phyloP scores from a whole-genome alignment of 2,113 vertebrate genomes.

The Gasterosteus aculeatus region DNA sequence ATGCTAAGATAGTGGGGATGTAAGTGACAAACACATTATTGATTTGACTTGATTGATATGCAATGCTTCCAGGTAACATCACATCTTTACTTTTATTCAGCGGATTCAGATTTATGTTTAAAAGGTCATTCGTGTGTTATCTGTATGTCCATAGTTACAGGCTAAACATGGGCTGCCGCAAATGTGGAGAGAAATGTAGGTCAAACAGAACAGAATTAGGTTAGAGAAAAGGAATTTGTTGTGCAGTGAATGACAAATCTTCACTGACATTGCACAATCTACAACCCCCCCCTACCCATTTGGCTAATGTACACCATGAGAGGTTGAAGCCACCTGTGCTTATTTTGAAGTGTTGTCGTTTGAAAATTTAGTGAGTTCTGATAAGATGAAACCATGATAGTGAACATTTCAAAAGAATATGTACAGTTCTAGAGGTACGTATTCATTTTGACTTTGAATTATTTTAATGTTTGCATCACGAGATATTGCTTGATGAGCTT shows the following conservation, averaged over 20 bases:
- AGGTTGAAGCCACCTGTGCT: too few relatives aligned
- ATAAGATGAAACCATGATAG: not conserved
- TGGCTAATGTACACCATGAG: too few relatives aligned
- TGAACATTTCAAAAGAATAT: not conserved
- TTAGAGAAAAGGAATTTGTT: not conserved
- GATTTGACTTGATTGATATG: too few relatives aligned
- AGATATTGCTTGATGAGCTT: not conserved
- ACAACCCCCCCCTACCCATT: too few relatives aligned
- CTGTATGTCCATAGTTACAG: not conserved
- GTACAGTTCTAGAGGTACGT: not conserved
- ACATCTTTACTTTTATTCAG: not conserved
- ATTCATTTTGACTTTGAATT: not conserved
- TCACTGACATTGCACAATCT: not conserved
- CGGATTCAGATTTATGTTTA: not conserved
- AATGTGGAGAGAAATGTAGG: not conserved
- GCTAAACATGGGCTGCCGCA: not conserved
- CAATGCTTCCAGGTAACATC: not conserved
- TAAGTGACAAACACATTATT: not conserved
- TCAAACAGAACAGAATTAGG: not conserved
- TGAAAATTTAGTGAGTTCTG: too few relatives aligned
- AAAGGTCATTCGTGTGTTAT: not conserved
- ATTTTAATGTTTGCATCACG: not conserved
- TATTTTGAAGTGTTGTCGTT: not conserved
- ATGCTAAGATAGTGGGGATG: not conserved
- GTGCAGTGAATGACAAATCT: not conserved